These are phyloP conservation scores for Hemibagrus guttatus DNA, from an alignment of 2,797 vertebrate genomes.

Conservation along the genomic window DNA sequence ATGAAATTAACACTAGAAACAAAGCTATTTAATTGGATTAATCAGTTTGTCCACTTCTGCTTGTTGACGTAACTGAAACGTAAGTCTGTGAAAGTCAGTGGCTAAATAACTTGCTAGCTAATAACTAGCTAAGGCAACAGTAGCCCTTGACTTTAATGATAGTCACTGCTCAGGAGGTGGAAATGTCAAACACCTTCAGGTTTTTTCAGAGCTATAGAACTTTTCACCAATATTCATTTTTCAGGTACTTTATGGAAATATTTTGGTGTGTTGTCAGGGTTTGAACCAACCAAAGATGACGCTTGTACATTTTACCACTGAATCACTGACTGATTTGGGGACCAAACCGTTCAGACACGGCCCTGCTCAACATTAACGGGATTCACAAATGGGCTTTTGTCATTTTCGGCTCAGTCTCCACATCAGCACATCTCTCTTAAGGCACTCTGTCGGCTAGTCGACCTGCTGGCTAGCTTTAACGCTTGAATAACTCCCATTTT, in stretches of 20 bases:
- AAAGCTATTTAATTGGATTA: neutral
- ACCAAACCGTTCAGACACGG: neutral
- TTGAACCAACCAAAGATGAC: neutral
- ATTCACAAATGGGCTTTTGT: no score
- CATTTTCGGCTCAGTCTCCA: neutral
- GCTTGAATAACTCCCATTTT: conserved; percentile 3
- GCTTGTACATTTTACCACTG: neutral
- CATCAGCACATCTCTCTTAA: neutral
- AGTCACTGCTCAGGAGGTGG: neutral
- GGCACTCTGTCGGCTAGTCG: neutral
- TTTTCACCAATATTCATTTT: neutral
- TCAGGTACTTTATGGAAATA: neutral
- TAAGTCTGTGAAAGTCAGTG: neutral
- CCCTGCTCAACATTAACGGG: neutral
- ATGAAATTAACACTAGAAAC: neutral
- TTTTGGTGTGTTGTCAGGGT: neutral
- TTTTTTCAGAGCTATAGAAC: neutral
- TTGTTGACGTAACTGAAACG: neutral
- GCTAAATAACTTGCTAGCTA: neutral
- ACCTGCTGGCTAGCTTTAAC: conserved; percentile 3
- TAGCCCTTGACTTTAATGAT: neutral
- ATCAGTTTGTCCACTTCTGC: neutral
- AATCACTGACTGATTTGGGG: neutral
- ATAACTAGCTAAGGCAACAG: neutral
- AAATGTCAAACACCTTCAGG: neutral